Evolutionary conservation across 2,888 invertebrate species (phyloP).

Genomic region (Druceiella hillmani): DNA sequence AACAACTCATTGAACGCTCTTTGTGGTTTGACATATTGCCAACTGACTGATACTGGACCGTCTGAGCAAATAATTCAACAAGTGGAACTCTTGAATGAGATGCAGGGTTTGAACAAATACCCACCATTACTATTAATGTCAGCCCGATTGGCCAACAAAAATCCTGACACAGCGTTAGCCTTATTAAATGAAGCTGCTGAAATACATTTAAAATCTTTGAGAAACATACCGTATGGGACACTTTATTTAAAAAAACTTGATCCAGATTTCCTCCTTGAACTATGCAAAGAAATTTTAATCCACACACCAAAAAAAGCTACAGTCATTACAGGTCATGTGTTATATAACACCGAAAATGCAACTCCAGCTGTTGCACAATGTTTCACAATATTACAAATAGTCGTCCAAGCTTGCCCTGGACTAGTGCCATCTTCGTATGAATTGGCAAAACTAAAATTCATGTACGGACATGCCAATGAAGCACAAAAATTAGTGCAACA

Average conservation of each 20-base stretch:
- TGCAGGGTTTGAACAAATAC: constrained; percentile 61
- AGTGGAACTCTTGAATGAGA: constrained; percentile 79
- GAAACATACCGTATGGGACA: constrained; percentile 61
- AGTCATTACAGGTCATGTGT: constrained; percentile 41
- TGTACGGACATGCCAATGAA: constrained; percentile 68
- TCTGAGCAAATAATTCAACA: constrained; percentile 77
- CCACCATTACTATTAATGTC: constrained; percentile 65
- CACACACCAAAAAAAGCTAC: constrained; percentile 63
- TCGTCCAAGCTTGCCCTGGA: constrained; percentile 80
- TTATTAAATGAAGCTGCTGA: constrained; percentile 60
- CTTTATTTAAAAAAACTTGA: constrained; percentile 71
- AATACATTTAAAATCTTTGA: constrained; percentile 42
- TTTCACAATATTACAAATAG: constrained; percentile 61
- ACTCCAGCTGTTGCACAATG: constrained; percentile 49
- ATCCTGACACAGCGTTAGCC: constrained; percentile 49
- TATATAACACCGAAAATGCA: constrained; percentile 44
- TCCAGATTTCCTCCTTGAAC: constrained; percentile 78
- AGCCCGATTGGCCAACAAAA: constrained; percentile 56
- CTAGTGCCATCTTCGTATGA: constrained; percentile 61
- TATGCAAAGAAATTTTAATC: constrained; percentile 70
- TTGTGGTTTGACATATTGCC: constrained; percentile 78
- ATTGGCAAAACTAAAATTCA: constrained; percentile 73
- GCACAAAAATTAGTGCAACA: constrained; percentile 68
- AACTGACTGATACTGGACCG: constrained; percentile 66
- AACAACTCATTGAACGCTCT: constrained; percentile 76